Percentiles rank a stretch among this genome's conserved stretches.
These are phyloP conservation scores for Dinomys branickii DNA, from an alignment of 2,113 vertebrate genomes.

Conservation along the genomic window DNA sequence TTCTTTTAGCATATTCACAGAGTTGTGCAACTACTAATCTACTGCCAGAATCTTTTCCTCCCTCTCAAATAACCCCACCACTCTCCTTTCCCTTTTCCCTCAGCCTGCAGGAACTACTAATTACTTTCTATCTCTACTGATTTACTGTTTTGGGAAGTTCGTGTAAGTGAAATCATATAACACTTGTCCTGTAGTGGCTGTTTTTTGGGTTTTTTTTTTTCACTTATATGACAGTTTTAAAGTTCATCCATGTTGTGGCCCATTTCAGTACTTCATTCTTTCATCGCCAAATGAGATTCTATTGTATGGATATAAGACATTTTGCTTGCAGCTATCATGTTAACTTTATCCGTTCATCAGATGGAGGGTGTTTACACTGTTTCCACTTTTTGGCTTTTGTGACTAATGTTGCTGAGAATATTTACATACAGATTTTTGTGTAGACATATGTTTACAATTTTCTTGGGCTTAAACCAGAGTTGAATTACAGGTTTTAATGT, in stretches of 20 bases:
- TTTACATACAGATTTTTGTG: background rate
- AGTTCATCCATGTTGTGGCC: background rate
- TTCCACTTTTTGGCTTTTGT: background rate
- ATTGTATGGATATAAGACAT: background rate
- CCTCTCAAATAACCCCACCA: background rate
- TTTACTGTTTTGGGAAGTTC: background rate
- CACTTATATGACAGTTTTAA: background rate
- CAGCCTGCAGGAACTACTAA: background rate
- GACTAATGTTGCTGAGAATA: constrained; percentile 15
- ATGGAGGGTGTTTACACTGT: background rate
- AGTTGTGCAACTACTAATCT: background rate
- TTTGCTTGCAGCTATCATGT: background rate
- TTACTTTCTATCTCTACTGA: background rate
- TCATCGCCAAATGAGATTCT: constrained; percentile 23
- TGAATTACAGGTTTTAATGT: constrained; percentile 9
- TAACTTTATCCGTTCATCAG: background rate
- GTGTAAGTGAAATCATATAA: background rate
- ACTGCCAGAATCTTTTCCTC: constrained; percentile 26
- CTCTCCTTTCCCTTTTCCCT: background rate
- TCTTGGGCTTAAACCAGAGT: background rate
- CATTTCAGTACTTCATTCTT: background rate
- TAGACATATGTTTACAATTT: constrained; percentile 43
- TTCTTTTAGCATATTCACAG: background rate
- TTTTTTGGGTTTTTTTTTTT: too few species aligned
- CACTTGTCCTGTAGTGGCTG: background rate